phyloP scores from a whole-genome alignment of 2,113 vertebrate species.

The Tragelaphus scriptus region DNA sequence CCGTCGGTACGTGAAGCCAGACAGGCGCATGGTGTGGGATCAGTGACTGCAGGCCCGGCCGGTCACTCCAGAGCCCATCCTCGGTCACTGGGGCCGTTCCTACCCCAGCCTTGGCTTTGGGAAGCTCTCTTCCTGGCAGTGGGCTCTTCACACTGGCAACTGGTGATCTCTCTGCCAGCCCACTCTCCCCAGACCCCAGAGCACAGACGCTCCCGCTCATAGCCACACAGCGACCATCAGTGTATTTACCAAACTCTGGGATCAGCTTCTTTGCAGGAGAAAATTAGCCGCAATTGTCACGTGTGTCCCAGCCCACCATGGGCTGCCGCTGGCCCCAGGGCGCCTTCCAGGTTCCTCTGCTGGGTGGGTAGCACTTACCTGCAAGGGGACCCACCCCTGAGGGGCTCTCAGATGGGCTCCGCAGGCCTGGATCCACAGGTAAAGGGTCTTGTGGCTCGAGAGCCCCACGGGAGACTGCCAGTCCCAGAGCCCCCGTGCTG shows the following conservation, averaged over 20 bases:
- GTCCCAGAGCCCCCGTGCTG: fast-evolving
- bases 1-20: fast-evolving
- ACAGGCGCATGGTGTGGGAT: fast-evolving
- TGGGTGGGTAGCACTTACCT: background rate
- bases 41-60: fast-evolving
- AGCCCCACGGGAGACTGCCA: fast-evolving
- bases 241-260: background rate
- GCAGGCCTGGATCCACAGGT: fast-evolving
- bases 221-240: background rate
- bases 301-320: background rate
- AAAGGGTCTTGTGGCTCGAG: fast-evolving
- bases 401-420: fast-evolving
- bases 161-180: fast-evolving
- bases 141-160: fast-evolving
- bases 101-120: background rate
- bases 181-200: fast-evolving
- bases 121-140: background rate
- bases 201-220: background rate
- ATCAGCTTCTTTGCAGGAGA: background rate
- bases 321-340: background rate
- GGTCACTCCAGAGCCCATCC: fast-evolving
- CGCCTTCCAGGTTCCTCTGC: background rate
- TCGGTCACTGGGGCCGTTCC: fast-evolving
- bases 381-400: fast-evolving
- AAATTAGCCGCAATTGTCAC: background rate